Percentiles rank a stretch among this genome's conserved stretches.
phyloP scores from a whole-genome alignment of 2,113 vertebrate genomes.

The Bujurquina vittata region DNA sequence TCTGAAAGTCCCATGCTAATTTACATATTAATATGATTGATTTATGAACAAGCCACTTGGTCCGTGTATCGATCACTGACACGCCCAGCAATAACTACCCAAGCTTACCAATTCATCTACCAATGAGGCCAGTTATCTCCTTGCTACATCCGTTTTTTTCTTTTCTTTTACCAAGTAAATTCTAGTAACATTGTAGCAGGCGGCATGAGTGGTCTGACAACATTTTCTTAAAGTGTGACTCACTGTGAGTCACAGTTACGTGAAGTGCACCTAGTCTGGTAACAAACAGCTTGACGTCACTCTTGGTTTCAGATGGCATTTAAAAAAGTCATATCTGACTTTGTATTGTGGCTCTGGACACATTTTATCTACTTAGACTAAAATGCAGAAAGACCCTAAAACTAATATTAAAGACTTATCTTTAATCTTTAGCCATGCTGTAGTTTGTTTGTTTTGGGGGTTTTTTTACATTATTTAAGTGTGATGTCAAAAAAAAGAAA shows the following conservation, averaged over 20 bases:
- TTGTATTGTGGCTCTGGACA: background rate
- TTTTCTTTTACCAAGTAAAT: background rate
- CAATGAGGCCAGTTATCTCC: background rate
- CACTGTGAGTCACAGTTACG: background rate
- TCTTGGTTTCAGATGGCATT: background rate
- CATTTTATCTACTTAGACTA: background rate
- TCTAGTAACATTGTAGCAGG: background rate
- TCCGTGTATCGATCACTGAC: background rate
- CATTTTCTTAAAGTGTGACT: slow-evolving; percentile 1
- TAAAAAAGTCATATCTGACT: background rate
- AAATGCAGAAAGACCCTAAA: background rate
- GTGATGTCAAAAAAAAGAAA: background rate
- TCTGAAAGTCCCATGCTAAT: background rate
- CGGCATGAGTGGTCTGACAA: background rate
- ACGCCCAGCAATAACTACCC: background rate
- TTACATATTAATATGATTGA: background rate
- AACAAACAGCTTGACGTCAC: background rate
- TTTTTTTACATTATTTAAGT: background rate
- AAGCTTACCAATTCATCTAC: background rate
- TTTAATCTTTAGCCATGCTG: background rate
- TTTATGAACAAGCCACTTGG: background rate
- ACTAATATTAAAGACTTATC: no score
- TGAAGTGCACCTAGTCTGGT: background rate
- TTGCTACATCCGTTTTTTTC: background rate
- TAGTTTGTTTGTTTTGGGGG: no score